phyloP scores from a whole-genome alignment of 2,888 invertebrate species.

The Caenorhabditis sulstoni region DNA sequence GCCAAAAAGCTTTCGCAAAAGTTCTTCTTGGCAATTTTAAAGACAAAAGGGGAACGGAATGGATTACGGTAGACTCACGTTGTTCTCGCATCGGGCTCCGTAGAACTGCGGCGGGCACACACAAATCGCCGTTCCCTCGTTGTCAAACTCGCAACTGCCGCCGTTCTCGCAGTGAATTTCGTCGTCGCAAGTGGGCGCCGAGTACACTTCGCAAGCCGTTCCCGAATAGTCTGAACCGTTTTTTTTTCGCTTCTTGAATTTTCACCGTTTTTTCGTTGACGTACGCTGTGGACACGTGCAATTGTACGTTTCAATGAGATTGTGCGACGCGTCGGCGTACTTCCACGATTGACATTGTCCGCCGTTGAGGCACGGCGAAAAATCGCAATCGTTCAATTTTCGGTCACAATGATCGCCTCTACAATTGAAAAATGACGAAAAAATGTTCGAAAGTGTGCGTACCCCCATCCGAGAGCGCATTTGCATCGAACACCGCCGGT shows the following conservation, averaged over 20 bases:
- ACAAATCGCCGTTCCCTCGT: constrained; percentile 20
- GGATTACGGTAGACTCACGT: constrained; percentile 17
- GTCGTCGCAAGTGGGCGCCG: constrained; percentile 5
- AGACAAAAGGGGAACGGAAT: too few species aligned
- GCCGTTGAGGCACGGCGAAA: constrained; percentile 41
- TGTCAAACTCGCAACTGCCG: constrained; percentile 34
- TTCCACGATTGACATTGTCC: constrained; percentile 30
- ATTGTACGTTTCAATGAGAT: constrained; percentile 30
- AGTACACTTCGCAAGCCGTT: constrained; percentile 28
- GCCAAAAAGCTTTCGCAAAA: too few species aligned
- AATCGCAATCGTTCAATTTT: constrained; percentile 14
- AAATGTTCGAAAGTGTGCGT: too few species aligned
- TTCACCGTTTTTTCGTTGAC: too few species aligned
- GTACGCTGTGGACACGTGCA: constrained; percentile 48
- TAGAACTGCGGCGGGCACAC: constrained; percentile 36
- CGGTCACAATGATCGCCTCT: constrained; percentile 29
- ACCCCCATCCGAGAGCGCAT: constrained; percentile 39
- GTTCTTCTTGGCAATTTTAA: too few species aligned
- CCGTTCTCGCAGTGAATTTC: constrained; percentile 42
- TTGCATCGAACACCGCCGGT: constrained; percentile 27
- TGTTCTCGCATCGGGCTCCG: constrained; percentile 35
- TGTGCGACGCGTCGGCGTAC: neutral
- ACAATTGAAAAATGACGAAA: neutral
- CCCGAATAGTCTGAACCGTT: constrained; percentile 33
- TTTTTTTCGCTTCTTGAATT: too few species aligned